Evolutionary conservation across 2,113 vertebrate species (phyloP), one percentile per base, ranked within the genome.

Genomic region (Hylia prasina): DNA sequence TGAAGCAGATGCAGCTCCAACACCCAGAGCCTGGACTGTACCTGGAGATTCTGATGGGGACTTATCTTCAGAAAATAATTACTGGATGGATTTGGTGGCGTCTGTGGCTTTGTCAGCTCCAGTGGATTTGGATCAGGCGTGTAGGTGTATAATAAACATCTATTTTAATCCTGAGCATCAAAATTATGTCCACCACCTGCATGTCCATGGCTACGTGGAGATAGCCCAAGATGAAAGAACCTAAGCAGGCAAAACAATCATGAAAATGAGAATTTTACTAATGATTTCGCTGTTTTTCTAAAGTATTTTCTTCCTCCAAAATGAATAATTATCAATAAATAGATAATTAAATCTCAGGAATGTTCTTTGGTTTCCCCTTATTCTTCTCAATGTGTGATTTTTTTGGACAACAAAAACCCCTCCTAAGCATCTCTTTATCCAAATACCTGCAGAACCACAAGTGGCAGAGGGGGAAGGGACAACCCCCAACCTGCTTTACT

Each of bases 401-500:
- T 61, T 88, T 72, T 16, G 39, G 47, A 45, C 27, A 60, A 9
- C 27, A 61, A 56, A 79, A 93, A 5, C 25, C 69, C 35, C 57
- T 76, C 11, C 31, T 6, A 13, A 63, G 37, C 12, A 30, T 20
- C 53, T 50, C 42, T 35, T 58, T 17, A 42, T 10, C n/a, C 35
- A 76, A 85, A 53, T 20, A 31, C 30, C 48, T n/a, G 15, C 22
- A 76, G 57, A 70, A 35, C 14, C 78, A 15, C 66, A 25, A n/a
- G 21, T 6, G 27, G 53, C 42, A 30, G 30, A 16, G 7, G 12
- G 27, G 15, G 50, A 90, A 76, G 37, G 2, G 5, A 69, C 57
- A 65, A 40, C n/a, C 7, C 15, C 28, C 47, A 51, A 15, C 15
- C 70, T 54, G 56, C 1, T 1, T 24, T 19, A 10, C 2, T 0